phyloP scores from a whole-genome alignment of 2,888 invertebrate species.

The Eupithecia abbreviata region DNA sequence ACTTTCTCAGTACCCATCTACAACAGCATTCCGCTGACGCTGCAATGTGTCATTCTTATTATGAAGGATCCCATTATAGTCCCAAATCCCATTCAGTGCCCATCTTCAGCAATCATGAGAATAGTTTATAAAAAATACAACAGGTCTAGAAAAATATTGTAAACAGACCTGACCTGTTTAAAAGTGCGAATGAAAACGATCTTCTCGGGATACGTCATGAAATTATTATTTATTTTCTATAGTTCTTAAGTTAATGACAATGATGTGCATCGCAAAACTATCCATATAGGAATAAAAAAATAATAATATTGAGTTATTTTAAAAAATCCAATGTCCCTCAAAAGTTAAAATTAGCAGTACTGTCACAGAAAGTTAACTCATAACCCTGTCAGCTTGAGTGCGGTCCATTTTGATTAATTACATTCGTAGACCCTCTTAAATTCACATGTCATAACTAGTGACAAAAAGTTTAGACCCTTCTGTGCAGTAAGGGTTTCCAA shows the following conservation, averaged over 20 bases:
- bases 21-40: no score
- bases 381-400: conserved; percentile 56
- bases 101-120: no score
- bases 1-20: neutral
- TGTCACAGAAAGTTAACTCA: conserved; percentile 53
- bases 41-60: no score
- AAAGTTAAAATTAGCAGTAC: conserved; percentile 20
- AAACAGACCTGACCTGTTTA: no score
- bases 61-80: no score
- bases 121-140: neutral
- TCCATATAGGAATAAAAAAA: neutral
- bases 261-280: neutral
- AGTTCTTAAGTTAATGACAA: neutral
- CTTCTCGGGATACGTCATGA: neutral
- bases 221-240: neutral
- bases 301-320: neutral
- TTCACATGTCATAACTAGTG: conserved; percentile 67
- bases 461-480: conserved; percentile 60
- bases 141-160: no score
- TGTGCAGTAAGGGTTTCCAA: conserved; percentile 23
- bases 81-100: no score
- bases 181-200: neutral
- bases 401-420: conserved; percentile 72
- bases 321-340: neutral
- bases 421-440: conserved; percentile 65